Percentiles rank a stretch among this genome's conserved stretches.
These are phyloP conservation scores for Mus minutoides DNA, from an alignment of 2,797 vertebrate species.

Conservation along the genomic window DNA sequence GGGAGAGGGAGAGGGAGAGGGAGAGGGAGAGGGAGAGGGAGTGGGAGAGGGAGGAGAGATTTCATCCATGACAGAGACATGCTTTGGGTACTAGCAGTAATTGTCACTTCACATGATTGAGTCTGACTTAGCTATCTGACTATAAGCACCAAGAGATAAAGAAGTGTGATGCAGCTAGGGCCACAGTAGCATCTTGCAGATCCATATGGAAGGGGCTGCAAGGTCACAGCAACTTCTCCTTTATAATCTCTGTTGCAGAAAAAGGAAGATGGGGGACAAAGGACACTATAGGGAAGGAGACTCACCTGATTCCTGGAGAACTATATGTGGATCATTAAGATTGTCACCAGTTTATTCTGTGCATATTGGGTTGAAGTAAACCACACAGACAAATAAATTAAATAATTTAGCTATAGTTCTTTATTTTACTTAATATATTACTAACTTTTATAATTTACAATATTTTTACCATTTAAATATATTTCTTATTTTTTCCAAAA, in stretches of 20 bases:
- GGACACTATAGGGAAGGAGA: not conserved
- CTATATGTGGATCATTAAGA: not conserved
- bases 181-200: not conserved
- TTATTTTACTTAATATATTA: not conserved
- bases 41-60: not conserved
- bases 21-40: too few relatives aligned
- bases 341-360: not conserved
- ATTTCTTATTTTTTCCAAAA: not conserved
- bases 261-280: not conserved
- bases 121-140: not conserved
- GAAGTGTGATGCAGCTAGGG: not conserved
- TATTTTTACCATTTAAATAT: not conserved
- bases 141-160: not conserved
- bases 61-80: not conserved
- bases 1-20: accelerated
- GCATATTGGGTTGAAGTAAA: not conserved
- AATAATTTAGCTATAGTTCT: not conserved
- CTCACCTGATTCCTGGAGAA: not conserved
- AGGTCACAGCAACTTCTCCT: not conserved
- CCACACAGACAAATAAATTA: not conserved
- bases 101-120: not conserved
- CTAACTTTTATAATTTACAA: not conserved
- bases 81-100: not conserved
- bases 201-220: not conserved
- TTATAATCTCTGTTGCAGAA: not conserved